Conservation (phyloP, 2,113 vertebrate species). For the Dipodomys ordii region DNA sequence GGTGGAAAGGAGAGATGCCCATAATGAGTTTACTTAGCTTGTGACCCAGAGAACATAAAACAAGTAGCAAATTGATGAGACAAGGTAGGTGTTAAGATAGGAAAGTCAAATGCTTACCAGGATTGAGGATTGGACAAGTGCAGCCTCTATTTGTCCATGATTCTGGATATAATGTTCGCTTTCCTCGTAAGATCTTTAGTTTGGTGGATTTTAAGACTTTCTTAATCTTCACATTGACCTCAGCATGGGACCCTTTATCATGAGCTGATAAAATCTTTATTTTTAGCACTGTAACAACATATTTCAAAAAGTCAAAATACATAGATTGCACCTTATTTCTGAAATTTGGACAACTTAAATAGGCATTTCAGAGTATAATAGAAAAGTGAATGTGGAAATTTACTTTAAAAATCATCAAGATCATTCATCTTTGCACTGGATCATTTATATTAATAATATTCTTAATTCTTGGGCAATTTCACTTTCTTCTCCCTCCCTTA, state of each 20-base stretch:
- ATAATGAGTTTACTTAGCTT: conserved; percentile 21
- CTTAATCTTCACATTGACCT: conserved; percentile 97
- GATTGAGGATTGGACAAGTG: conserved; percentile 98
- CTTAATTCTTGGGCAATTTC: conserved; percentile 18
- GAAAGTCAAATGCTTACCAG: conserved; percentile 88
- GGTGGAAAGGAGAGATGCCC: conserved; percentile 36
- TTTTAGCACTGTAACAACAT: conserved; percentile 92
- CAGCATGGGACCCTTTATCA: conserved; percentile 97
- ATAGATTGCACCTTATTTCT: neutral
- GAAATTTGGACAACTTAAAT: conserved; percentile 4
- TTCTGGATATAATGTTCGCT: conserved; percentile 94
- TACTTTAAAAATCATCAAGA: conserved; percentile 27
- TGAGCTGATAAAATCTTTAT: conserved; percentile 96
- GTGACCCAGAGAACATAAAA: conserved; percentile 32
- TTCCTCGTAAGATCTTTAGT: conserved; percentile 92
- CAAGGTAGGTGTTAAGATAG: neutral
- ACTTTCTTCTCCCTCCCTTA: neutral
- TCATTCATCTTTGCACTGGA: conserved; percentile 2
- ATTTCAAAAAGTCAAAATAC: conserved; percentile 70
- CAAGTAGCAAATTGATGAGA: conserved; percentile 52
- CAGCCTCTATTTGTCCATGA: conserved; percentile 98
- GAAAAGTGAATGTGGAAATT: conserved; percentile 23
- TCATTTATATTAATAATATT: conserved; percentile 5
- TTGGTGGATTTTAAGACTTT: conserved; percentile 96
- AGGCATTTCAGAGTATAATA: neutral